Conservation (phyloP, 2,888 invertebrate genomes). For the Netelia fuscicornis region DNA sequence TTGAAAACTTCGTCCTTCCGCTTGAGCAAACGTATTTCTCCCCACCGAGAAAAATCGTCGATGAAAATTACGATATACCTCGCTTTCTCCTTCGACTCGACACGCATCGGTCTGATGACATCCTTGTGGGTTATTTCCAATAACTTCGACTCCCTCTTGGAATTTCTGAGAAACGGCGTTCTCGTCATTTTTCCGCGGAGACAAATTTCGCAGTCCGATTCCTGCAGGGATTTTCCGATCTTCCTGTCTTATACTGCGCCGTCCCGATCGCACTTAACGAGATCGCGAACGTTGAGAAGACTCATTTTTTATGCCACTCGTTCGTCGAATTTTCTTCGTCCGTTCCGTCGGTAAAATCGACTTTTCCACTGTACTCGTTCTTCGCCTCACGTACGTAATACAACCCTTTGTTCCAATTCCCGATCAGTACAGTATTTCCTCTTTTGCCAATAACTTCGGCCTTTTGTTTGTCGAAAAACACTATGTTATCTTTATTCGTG, state of each 20-base stretch:
- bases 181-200: too few species aligned
- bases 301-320: constrained; percentile 49
- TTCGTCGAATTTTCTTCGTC: neutral
- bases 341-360: neutral
- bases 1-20: constrained; percentile 63
- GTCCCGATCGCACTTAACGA: constrained; percentile 1
- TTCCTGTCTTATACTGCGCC: neutral
- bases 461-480: constrained; percentile 17
- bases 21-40: constrained; percentile 63
- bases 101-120: constrained; percentile 64
- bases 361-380: constrained; percentile 5
- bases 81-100: constrained; percentile 56
- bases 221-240: too few species aligned
- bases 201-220: too few species aligned
- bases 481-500: constrained; percentile 17
- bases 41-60: constrained; percentile 68
- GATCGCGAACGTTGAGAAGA: constrained; percentile 43
- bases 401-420: constrained; percentile 4
- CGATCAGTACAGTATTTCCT: constrained; percentile 30
- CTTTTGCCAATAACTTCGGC: constrained; percentile 33
- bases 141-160: constrained; percentile 19
- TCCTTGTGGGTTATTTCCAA: constrained; percentile 69
- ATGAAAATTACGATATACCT: constrained; percentile 69
- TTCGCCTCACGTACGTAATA: constrained; percentile 10
- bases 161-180: too few species aligned